Percentiles rank a stretch among this genome's conserved stretches.
Conservation (phyloP, 2,797 vertebrate genomes). For the Eupleurogrammus muticus region DNA sequence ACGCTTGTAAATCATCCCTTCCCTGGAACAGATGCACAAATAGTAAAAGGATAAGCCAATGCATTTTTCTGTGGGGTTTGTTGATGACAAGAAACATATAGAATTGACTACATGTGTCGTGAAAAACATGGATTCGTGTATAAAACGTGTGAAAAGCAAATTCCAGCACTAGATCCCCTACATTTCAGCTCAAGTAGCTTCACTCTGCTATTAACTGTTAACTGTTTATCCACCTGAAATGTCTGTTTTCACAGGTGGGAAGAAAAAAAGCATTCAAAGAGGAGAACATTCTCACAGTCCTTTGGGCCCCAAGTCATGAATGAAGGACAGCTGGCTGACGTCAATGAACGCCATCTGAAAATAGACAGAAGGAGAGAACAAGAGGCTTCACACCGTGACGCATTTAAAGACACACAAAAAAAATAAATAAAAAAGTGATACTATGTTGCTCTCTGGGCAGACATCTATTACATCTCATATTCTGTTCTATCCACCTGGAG, state of each 20-base stretch:
- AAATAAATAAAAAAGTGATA: not conserved
- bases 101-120: too few species aligned
- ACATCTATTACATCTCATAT: not conserved
- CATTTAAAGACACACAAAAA: not conserved
- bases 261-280: not conserved
- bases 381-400: constrained; percentile 11
- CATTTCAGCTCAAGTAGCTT: not conserved
- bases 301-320: constrained; percentile 97
- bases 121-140: not conserved
- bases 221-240: not conserved
- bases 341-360: constrained; percentile 97
- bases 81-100: too few species aligned
- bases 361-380: constrained; percentile 43
- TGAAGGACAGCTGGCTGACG: constrained; percentile 96
- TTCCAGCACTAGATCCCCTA: not conserved
- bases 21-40: constrained; percentile 81
- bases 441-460: constrained; percentile 1
- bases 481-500: not conserved
- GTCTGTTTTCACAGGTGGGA: constrained; percentile 11
- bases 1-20: constrained; percentile 95
- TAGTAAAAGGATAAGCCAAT: not conserved
- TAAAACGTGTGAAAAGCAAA: not conserved
- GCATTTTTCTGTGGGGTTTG: not conserved
- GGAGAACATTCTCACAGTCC: constrained; percentile 90
- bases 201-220: not conserved